phyloP scores from a whole-genome alignment of 2,113 vertebrate genomes.

The Antigone vipio region DNA sequence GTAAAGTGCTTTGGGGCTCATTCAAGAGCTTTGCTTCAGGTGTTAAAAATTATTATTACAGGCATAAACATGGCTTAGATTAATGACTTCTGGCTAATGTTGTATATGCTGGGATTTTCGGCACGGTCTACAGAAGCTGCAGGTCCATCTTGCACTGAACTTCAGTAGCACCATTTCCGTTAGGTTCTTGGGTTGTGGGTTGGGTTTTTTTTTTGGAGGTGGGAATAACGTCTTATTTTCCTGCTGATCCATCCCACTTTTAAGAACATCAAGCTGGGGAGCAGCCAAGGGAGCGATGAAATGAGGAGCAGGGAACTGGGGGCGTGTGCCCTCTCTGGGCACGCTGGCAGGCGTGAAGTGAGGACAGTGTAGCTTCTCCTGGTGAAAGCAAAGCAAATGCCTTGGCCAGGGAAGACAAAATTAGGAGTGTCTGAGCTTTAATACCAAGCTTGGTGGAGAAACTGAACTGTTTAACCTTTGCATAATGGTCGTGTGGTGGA shows the following conservation, averaged over 20 bases:
- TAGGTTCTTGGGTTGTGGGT: neutral
- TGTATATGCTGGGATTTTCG: neutral
- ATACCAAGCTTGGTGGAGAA: neutral
- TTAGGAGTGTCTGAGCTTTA: neutral
- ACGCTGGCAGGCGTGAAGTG: rapidly evolving
- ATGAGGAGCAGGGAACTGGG: neutral
- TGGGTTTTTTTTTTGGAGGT: neutral
- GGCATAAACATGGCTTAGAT: neutral
- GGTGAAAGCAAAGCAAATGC: neutral
- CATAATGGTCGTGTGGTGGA: neutral
- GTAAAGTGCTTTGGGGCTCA: neutral
- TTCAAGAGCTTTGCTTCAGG: neutral
- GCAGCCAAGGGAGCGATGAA: neutral
- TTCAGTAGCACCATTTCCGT: rapidly evolving
- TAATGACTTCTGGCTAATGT: neutral
- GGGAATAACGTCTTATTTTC: neutral
- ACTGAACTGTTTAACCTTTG: neutral
- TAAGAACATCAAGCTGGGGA: neutral
- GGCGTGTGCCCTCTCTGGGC: neutral
- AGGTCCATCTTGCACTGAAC: neutral
- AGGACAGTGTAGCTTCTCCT: neutral
- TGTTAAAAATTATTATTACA: neutral
- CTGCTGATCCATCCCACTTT: neutral
- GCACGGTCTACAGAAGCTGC: neutral
- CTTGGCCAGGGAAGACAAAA: neutral